A percentile compares a stretch with the other conserved stretches of the same genome.
Conservation (phyloP, 2,888 invertebrate species). For the Artemia sinica region DNA sequence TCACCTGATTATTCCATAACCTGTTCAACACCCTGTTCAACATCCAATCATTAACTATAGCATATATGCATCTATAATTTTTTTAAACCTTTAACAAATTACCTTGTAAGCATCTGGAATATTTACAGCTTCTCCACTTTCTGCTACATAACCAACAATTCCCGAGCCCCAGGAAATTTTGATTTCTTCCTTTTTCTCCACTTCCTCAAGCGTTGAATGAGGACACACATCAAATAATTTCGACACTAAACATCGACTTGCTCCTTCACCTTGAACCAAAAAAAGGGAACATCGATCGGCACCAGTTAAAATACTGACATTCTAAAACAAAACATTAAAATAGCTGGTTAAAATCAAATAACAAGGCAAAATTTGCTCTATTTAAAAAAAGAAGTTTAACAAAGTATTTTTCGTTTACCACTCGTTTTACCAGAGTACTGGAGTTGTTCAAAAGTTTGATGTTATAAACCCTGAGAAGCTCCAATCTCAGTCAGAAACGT, state of each 20-base stretch:
- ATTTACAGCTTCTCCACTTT: slow-evolving; percentile 78
- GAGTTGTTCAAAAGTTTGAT: no score
- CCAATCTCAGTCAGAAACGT: no score
- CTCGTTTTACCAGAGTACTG: no score
- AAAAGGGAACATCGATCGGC: slow-evolving; percentile 85
- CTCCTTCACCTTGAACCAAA: slow-evolving; percentile 50
- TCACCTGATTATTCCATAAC: slow-evolving; percentile 7
- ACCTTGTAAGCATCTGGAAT: slow-evolving; percentile 84
- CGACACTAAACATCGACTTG: slow-evolving; percentile 59
- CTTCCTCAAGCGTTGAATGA: slow-evolving; percentile 74
- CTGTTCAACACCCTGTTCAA: slow-evolving; percentile 12
- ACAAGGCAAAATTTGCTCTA: no score
- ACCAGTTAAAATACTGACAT: slow-evolving; percentile 74
- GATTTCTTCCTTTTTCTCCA: slow-evolving; percentile 80
- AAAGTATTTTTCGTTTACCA: no score
- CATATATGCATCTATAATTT: no score
- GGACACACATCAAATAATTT: slow-evolving; percentile 89
- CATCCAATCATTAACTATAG: neutral
- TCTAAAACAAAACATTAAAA: slow-evolving; percentile 30
- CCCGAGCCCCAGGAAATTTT: slow-evolving; percentile 86
- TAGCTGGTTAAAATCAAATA: no score
- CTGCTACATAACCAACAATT: slow-evolving; percentile 84
- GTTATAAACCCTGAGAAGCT: no score
- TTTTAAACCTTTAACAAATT: neutral
- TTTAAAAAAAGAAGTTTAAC: no score